Conservation (phyloP, 2,113 vertebrate species). For the Neolamprologus hecqui region DNA sequence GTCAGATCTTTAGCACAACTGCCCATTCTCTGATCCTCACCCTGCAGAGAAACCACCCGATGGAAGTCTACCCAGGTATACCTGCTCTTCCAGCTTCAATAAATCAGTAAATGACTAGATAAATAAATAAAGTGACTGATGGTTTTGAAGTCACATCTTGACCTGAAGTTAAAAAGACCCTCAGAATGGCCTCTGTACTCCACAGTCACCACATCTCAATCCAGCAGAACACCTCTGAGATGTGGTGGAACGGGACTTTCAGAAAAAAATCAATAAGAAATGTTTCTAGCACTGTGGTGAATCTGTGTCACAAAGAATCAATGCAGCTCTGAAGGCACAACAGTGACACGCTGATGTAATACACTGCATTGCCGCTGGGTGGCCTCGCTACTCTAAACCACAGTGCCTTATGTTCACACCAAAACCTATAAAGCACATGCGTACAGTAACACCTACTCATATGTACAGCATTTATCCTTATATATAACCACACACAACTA, state of each 20-base stretch:
- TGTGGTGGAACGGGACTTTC: neutral
- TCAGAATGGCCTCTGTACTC: neutral
- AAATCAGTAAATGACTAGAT: neutral
- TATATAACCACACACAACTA: neutral
- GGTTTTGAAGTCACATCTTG: neutral
- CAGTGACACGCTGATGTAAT: neutral
- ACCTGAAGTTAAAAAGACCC: neutral
- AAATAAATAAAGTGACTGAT: neutral
- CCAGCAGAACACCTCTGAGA: neutral
- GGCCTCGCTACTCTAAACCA: neutral
- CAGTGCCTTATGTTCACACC: neutral
- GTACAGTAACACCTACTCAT: neutral
- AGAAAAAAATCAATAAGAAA: neutral
- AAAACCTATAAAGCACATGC: neutral
- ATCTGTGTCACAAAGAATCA: neutral
- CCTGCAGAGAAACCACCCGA: constrained; percentile 74
- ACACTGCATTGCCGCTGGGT: neutral
- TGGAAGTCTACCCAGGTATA: constrained; percentile 82
- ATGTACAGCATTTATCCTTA: neutral
- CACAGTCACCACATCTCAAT: neutral
- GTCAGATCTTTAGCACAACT: constrained; percentile 79
- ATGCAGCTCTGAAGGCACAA: neutral
- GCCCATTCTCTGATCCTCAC: constrained; percentile 69
- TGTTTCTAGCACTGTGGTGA: neutral
- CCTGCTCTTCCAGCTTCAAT: neutral